Evolutionary conservation across 2,113 vertebrate genomes (phyloP), one percentile per base, ranked within the genome.

Genomic region (Ophiodon elongatus): DNA sequence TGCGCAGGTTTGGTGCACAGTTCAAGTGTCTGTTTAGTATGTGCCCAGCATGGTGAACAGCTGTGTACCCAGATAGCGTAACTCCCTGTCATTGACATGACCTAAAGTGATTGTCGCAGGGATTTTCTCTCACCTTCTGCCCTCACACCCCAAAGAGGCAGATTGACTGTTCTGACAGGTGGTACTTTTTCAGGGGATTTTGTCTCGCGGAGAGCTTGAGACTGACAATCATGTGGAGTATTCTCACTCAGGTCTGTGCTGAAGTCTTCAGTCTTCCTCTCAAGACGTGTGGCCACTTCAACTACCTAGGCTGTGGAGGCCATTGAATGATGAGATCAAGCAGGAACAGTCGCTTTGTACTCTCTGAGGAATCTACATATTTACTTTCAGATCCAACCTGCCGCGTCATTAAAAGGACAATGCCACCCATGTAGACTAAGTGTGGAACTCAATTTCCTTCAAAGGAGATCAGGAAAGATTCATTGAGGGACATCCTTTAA

Each of bases 141-240:
- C 79, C 84, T 85, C 79, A 14, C 50, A n/a, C 73, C 82, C 70
- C 80, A 57, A 11, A 83, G 73, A 83, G 64, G 71, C 35, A 81
- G 82, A 89, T 82, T 84, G 88, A 93, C 90, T 73, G 70, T 83
- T 91, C 74, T 86, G 90, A 91, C 90, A 89, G 84, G 84, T 78
- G 83, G 64, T 79, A 52, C 67, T 82, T 86, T 90, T 84, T 62
- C 27, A n/a, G 41, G 69, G 87, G 84, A 89, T 87, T 88, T 88
- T 63, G 72, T 21, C 68, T 83, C 19, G 45, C 3, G 0, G 33
- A 59, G 64, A 85, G 59, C 52, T 25, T 37, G 6, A 71, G 72
- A 87, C 68, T 84, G 87, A 91, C 90, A 91, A 66, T 60, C 60
- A 10, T 56, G 73, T n/a, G 31, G 66, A 74, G 47, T 31, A 66